Percentiles rank a stretch among this genome's conserved stretches.
Conservation (phyloP, 37 sponge, comb jelly and placozoan genomes). For the Oopsacas minuta region DNA sequence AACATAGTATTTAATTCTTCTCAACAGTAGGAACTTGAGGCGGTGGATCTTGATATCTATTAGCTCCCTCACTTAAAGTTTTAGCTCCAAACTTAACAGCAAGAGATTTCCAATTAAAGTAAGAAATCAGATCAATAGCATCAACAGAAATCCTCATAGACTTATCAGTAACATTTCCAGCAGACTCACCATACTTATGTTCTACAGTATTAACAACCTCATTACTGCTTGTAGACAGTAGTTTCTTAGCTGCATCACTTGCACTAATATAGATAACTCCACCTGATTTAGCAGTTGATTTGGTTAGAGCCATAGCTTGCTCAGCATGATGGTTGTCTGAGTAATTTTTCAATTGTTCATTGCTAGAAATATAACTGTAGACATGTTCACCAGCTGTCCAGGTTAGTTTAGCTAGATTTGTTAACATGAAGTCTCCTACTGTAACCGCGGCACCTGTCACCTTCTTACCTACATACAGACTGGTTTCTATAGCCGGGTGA, state of each 20-base stretch:
- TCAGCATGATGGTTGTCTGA: not conserved
- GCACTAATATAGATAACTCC: not conserved
- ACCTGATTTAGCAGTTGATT: not conserved
- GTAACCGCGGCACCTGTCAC: not conserved
- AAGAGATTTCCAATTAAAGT: not conserved
- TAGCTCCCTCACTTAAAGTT: not conserved
- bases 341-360: not conserved
- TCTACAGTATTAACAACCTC: not conserved
- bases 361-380: not conserved
- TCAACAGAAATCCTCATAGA: not conserved
- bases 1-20: no score
- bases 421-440: not conserved
- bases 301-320: not conserved
- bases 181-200: not conserved
- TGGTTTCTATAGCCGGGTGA: not conserved
- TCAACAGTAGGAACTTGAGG: no score
- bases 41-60: not conserved
- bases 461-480: not conserved
- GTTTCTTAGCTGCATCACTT: constrained; percentile 11
- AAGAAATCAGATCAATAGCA: not conserved
- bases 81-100: not conserved
- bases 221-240: not conserved
- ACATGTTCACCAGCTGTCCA: not conserved
- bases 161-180: not conserved
- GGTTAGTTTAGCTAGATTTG: not conserved